Percentiles rank a stretch among this genome's conserved stretches.
Conservation (phyloP, 2,113 vertebrate species). For the Thermophis baileyi region DNA sequence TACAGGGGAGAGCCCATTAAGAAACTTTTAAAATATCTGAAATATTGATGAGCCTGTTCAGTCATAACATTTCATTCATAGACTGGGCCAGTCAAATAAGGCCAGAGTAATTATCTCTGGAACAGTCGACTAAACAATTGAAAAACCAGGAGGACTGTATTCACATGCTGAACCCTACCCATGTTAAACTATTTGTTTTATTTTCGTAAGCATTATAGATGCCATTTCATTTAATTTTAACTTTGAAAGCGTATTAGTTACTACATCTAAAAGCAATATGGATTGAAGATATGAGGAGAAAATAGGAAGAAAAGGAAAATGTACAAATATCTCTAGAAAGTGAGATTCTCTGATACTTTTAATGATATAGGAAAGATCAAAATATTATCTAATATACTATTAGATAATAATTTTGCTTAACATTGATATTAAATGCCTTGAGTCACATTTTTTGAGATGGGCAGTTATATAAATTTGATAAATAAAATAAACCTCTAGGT, state of each 20-base stretch:
- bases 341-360: not conserved
- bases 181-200: not conserved
- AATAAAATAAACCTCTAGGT: not conserved
- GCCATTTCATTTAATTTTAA: not conserved
- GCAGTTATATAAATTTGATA: not conserved
- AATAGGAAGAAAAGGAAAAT: not conserved
- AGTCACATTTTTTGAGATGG: not conserved
- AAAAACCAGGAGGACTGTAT: not conserved
- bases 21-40: conserved; percentile 30
- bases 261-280: not conserved
- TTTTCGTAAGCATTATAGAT: not conserved
- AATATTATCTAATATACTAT: not conserved
- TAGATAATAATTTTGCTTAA: not conserved
- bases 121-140: not conserved
- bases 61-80: conserved; percentile 12
- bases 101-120: conserved; percentile 1
- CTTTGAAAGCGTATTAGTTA: not conserved
- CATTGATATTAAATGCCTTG: not conserved
- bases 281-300: not conserved
- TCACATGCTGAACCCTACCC: not conserved
- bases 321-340: not conserved
- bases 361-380: not conserved
- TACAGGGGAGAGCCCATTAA: conserved; percentile 2
- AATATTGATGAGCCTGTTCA: conserved; percentile 24
- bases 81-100: not conserved